These are phyloP conservation scores for Aegotheles bennettii DNA, from an alignment of 2,113 vertebrate species.

Conservation along the genomic window DNA sequence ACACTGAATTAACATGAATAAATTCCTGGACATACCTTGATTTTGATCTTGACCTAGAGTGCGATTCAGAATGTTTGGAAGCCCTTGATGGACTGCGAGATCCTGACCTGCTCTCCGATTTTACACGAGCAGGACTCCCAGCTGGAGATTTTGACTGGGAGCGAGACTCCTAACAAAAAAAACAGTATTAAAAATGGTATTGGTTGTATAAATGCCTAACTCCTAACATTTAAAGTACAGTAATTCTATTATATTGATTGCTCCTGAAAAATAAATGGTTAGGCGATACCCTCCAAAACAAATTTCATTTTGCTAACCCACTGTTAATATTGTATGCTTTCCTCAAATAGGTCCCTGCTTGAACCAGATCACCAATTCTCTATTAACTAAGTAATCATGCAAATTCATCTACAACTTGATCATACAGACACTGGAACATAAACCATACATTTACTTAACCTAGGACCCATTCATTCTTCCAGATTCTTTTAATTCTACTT, in stretches of 20 bases:
- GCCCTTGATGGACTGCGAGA: constrained; percentile 86
- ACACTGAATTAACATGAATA: neutral
- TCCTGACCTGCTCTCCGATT: constrained; percentile 89
- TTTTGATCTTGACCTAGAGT: constrained; percentile 88
- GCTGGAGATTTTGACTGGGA: constrained; percentile 91
- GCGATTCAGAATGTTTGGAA: constrained; percentile 87
- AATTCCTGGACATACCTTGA: constrained; percentile 79
- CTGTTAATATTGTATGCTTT: constrained; percentile 80
- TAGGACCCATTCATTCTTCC: constrained; percentile 99
- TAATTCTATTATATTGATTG: constrained; percentile 81
- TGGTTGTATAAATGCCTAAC: constrained; percentile 80
- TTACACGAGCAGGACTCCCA: constrained; percentile 87
- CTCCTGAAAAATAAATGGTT: constrained; percentile 85
- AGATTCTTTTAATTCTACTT: constrained; percentile 98
- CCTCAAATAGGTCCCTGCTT: constrained; percentile 80
- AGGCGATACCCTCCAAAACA: constrained; percentile 81
- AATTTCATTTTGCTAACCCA: constrained; percentile 80
- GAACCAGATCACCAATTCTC: constrained; percentile 84
- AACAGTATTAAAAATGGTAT: constrained; percentile 82
- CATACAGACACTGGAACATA: constrained; percentile 95
- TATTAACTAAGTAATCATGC: constrained; percentile 90
- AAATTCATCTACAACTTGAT: constrained; percentile 88
- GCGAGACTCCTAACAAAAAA: constrained; percentile 89
- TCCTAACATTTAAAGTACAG: constrained; percentile 78
- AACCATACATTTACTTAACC: constrained; percentile 98